These are phyloP conservation scores for Hozukius guyotensis DNA, from an alignment of 2,797 vertebrate genomes.

Conservation along the genomic window DNA sequence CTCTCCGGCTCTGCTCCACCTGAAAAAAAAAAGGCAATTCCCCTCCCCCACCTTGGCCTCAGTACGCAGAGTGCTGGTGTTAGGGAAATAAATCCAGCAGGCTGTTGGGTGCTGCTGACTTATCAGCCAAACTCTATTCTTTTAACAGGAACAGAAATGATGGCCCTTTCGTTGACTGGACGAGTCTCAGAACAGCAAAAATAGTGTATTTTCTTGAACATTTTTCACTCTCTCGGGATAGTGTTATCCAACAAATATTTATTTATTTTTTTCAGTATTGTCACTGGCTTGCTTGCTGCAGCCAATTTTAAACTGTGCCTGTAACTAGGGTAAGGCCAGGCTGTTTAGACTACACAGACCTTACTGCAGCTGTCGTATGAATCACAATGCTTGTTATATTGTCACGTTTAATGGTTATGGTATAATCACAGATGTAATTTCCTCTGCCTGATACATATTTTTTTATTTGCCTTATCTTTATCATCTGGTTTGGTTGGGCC, in stretches of 20 bases:
- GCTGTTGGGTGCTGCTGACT: constrained; percentile 56
- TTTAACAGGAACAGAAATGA: constrained; percentile 45
- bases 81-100: constrained; percentile 61
- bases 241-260: constrained; percentile 22
- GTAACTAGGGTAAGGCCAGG: not conserved
- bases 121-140: constrained; percentile 59
- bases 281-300: constrained; percentile 15
- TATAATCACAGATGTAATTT: constrained; percentile 13
- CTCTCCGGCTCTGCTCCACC: constrained; percentile 34
- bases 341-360: not conserved
- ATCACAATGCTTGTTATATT: not conserved
- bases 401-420: constrained; percentile 1
- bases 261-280: not conserved
- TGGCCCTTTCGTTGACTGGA: constrained; percentile 26
- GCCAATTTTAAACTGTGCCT: constrained; percentile 36
- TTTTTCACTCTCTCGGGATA: constrained; percentile 34
- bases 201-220: constrained; percentile 11
- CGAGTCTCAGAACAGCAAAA: constrained; percentile 23
- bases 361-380: not conserved
- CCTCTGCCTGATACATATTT: not conserved
- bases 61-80: constrained; percentile 45
- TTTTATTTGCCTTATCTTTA: not conserved
- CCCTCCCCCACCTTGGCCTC: constrained; percentile 42
- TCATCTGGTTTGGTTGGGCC: not conserved
- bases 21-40: constrained; percentile 19